These are phyloP conservation scores for Pantala flavescens DNA, from an alignment of 1,140 invertebrate species.

Conservation along the genomic window DNA sequence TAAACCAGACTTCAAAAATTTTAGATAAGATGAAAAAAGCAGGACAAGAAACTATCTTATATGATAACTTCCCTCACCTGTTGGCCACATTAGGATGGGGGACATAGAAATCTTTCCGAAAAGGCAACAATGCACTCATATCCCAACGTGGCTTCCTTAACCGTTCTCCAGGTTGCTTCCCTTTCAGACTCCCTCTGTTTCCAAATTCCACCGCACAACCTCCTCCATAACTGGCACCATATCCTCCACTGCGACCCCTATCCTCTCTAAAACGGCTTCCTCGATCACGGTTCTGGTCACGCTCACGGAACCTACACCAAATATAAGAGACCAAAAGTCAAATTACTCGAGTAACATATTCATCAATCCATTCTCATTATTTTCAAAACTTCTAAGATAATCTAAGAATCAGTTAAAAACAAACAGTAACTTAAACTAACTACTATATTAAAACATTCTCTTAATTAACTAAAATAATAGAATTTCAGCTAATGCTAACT, in stretches of 20 bases:
- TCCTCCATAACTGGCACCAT: neutral
- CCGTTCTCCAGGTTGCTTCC: conserved; percentile 54
- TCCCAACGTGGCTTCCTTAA: conserved; percentile 81
- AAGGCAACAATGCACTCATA: conserved; percentile 55
- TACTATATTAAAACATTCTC: too few relatives aligned
- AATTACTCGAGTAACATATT: neutral
- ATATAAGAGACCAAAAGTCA: neutral
- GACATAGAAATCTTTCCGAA: conserved; percentile 86
- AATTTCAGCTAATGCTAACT: too few relatives aligned
- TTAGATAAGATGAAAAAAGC: too few relatives aligned
- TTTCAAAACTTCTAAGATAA: too few relatives aligned
- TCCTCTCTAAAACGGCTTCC: neutral
- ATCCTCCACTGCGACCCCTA: neutral
- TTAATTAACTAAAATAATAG: too few relatives aligned
- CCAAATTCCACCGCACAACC: neutral
- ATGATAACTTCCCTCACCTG: conserved; percentile 31
- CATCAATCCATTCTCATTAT: too few relatives aligned
- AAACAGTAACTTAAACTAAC: too few relatives aligned
- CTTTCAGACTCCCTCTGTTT: conserved; percentile 25
- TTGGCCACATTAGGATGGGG: conserved; percentile 66
- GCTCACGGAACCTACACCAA: neutral
- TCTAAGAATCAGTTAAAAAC: too few relatives aligned
- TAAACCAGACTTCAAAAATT: too few relatives aligned
- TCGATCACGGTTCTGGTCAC: conserved; percentile 2
- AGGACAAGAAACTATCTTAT: neutral